Conservation (phyloP, 2,888 invertebrate genomes). For the Lumbricus terrestris region DNA sequence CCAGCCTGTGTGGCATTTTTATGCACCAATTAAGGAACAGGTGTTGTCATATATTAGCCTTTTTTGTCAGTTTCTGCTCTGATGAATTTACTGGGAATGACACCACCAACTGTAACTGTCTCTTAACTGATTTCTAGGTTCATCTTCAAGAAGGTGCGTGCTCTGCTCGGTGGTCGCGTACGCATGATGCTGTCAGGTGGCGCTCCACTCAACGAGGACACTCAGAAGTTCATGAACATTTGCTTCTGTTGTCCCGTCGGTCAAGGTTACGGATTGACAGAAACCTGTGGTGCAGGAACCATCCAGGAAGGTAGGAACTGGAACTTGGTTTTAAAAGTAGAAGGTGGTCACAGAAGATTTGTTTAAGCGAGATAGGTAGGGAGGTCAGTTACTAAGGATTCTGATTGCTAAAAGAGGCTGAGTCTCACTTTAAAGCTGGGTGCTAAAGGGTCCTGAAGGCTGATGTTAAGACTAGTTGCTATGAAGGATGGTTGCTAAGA, state of each 20-base stretch:
- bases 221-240: slow-evolving; percentile 87
- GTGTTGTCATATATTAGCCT: neutral
- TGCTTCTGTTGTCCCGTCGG: slow-evolving; percentile 86
- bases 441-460: too few species aligned
- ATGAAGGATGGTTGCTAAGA: too few species aligned
- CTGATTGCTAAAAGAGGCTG: too few species aligned
- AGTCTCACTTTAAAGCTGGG: too few species aligned
- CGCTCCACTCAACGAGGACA: slow-evolving; percentile 91
- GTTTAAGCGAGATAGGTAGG: too few species aligned
- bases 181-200: slow-evolving; percentile 88
- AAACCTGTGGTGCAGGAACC: slow-evolving; percentile 88
- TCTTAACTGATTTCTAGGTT: slow-evolving; percentile 57
- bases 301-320: slow-evolving; percentile 50
- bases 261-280: slow-evolving; percentile 94
- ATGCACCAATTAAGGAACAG: too few species aligned
- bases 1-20: too few species aligned
- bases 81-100: neutral
- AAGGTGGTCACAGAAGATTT: neutral
- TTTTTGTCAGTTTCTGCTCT: neutral
- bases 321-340: slow-evolving; percentile 26
- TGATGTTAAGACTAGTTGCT: too few species aligned
- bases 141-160: slow-evolving; percentile 68
- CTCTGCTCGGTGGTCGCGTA: slow-evolving; percentile 79
- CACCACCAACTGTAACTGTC: neutral
- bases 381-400: too few species aligned